These are phyloP conservation scores for Hippocampus zosterae DNA, from an alignment of 2,113 vertebrate genomes.

Conservation along the genomic window DNA sequence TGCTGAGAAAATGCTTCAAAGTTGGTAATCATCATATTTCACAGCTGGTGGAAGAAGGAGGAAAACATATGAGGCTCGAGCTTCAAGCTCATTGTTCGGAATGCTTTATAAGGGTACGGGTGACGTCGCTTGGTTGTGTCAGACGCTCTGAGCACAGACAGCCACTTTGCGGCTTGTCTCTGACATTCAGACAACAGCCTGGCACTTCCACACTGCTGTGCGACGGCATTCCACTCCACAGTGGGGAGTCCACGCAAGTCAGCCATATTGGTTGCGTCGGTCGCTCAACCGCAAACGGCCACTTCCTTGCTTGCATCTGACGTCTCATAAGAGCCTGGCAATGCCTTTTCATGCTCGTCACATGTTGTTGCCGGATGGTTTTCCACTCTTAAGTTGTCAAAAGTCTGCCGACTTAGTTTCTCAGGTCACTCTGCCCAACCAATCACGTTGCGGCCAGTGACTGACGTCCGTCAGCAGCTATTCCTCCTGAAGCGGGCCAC, in stretches of 20 bases:
- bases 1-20: conserved; percentile 47
- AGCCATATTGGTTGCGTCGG: background rate
- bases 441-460: too few species aligned
- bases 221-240: background rate
- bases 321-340: background rate
- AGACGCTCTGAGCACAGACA: background rate
- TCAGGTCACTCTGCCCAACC: too few species aligned
- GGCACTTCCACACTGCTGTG: background rate
- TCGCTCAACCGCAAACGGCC: background rate
- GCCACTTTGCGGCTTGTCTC: background rate
- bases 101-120: conserved; percentile 7
- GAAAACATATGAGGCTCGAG: conserved; percentile 7
- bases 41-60: conserved; percentile 21
- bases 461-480: too few species aligned
- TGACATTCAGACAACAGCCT: background rate
- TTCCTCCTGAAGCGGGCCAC: background rate
- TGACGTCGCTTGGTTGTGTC: background rate
- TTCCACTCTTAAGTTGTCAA: too few species aligned
- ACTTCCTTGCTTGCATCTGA: background rate
- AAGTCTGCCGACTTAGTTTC: too few species aligned
- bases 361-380: too few species aligned
- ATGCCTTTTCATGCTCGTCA: too few species aligned
- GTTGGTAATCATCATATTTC: conserved; percentile 43
- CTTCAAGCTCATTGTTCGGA: conserved; percentile 8
- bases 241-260: background rate